These are phyloP conservation scores for Adela reaumurella DNA, from an alignment of 2,888 invertebrate species.

Conservation along the genomic window DNA sequence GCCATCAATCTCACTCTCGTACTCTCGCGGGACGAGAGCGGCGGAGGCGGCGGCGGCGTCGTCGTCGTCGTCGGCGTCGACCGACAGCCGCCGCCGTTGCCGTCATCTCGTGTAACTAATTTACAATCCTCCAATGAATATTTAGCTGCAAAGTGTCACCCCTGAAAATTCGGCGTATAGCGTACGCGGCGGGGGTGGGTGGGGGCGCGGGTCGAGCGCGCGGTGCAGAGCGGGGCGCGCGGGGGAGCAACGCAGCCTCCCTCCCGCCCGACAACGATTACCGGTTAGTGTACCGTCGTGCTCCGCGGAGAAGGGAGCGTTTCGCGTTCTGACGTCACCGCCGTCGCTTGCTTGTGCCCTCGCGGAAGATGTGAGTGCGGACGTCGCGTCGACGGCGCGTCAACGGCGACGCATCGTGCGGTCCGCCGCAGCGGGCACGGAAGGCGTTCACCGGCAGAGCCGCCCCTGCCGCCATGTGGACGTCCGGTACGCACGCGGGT, in stretches of 20 bases:
- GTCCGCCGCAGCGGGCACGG: conserved; percentile 36
- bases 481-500: conserved; percentile 19
- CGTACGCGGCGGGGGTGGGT: conserved; percentile 9
- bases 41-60: too few species aligned
- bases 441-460: conserved; percentile 36
- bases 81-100: too few species aligned
- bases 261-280: conserved; percentile 50
- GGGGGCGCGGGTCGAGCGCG: conserved; percentile 14
- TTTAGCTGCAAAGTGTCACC: conserved; percentile 40
- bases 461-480: conserved; percentile 26
- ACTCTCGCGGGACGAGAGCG: too few species aligned
- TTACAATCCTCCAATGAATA: conserved; percentile 46
- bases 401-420: not conserved
- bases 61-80: too few species aligned
- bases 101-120: conserved; percentile 22
- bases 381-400: not conserved
- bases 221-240: conserved; percentile 3
- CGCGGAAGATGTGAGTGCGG: not conserved
- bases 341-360: not conserved
- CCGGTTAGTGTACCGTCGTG: conserved; percentile 44
- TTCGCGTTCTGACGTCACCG: conserved; percentile 1
- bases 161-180: conserved; percentile 29
- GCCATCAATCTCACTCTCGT: too few species aligned
- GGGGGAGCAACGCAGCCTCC: conserved; percentile 47
- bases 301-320: conserved; percentile 8